These are phyloP conservation scores for Latheticus oryzae DNA, from an alignment of 2,888 invertebrate genomes.

Conservation along the genomic window DNA sequence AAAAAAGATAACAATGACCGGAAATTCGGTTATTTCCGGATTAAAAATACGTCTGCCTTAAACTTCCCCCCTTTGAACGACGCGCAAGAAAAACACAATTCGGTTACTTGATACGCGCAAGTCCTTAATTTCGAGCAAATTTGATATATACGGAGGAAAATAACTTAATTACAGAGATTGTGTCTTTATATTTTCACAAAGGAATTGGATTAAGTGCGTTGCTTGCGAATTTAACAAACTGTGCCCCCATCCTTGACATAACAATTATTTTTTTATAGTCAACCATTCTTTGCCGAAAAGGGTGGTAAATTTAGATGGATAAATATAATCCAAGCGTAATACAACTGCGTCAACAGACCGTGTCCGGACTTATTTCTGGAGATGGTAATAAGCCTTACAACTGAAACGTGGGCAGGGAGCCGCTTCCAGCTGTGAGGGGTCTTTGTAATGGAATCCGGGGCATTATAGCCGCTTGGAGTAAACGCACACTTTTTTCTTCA, in stretches of 20 bases:
- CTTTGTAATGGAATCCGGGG: conserved; percentile 57
- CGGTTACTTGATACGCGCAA: conserved; percentile 36
- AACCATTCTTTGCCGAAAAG: conserved; percentile 22
- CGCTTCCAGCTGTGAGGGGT: conserved; percentile 48
- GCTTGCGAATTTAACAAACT: conserved; percentile 27
- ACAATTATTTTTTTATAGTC: conserved; percentile 9
- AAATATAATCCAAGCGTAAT: conserved; percentile 51
- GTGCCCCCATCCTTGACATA: conserved; percentile 2
- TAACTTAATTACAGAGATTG: conserved; percentile 38
- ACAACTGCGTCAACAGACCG: conserved; percentile 61
- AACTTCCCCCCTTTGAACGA: conserved; percentile 24
- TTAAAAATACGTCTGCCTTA: conserved; percentile 49
- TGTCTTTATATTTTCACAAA: conserved; percentile 31
- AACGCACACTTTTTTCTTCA: conserved; percentile 38
- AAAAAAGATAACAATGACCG: conserved; percentile 55
- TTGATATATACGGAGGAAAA: conserved; percentile 33
- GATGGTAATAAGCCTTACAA: conserved; percentile 57
- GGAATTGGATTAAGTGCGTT: conserved; percentile 29
- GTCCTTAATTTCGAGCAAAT: conserved; percentile 29
- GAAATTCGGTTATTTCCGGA: conserved; percentile 58
- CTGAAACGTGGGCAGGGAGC: conserved; percentile 49
- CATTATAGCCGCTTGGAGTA: conserved; percentile 56
- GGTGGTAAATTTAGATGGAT: conserved; percentile 42
- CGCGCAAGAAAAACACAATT: conserved; percentile 36
- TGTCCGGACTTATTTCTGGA: conserved; percentile 59